Evolutionary conservation across 2,797 vertebrate genomes (phyloP).

Genomic region (Pantherophis vulpinus): DNA sequence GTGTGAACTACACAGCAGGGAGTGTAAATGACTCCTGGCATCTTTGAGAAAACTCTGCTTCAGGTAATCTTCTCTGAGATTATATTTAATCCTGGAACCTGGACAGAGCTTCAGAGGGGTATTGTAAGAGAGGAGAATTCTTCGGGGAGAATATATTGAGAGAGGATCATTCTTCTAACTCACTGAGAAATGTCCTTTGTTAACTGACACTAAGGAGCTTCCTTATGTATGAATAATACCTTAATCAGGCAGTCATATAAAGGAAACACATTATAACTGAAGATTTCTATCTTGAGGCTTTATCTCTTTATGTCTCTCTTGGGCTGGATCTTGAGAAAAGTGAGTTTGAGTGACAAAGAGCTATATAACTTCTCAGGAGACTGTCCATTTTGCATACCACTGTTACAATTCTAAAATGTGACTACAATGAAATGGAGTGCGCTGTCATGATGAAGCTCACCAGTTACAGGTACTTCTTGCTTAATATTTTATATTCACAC

Average conservation of each 20-base stretch:
- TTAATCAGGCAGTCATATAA: not conserved
- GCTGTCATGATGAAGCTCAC: not conserved
- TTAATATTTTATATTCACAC: not conserved
- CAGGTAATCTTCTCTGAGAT: not conserved
- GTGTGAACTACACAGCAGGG: not conserved
- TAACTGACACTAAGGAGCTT: not conserved
- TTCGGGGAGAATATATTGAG: not conserved
- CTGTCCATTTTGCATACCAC: not conserved
- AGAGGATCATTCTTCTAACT: not conserved
- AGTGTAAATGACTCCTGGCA: not conserved
- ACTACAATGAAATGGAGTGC: not conserved
- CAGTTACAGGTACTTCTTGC: not conserved
- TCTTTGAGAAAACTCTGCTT: not conserved
- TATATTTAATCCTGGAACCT: not conserved
- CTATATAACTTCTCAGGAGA: not conserved
- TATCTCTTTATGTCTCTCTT: not conserved
- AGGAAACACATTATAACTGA: not conserved
- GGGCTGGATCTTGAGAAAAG: not conserved
- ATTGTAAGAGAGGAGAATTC: not conserved
- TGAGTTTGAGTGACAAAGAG: not conserved
- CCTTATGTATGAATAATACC: not conserved
- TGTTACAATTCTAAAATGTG: not conserved
- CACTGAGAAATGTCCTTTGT: not conserved
- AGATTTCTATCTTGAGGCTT: not conserved
- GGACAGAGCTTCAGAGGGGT: not conserved